A percentile compares a stretch with the other conserved stretches of the same genome.
Evolutionary conservation across 2,888 invertebrate species (phyloP).

Genomic region (Epinotia bilunana): DNA sequence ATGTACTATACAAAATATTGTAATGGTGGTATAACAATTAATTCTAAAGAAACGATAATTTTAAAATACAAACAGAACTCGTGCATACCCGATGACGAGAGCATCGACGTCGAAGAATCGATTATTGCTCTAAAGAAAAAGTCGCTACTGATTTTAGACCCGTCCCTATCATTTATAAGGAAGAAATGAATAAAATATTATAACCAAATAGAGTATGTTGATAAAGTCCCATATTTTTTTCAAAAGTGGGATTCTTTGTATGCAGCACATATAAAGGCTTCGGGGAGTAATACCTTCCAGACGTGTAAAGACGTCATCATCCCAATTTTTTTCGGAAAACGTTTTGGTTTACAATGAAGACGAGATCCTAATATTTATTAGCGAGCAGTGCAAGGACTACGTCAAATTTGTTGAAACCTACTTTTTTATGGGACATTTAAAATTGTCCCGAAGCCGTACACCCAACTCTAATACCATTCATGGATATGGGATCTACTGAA

Average conservation of each 20-base stretch:
- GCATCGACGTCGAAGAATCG: conserved; percentile 6
- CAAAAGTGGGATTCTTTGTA: conserved; percentile 1
- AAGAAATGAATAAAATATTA: conserved; percentile 1
- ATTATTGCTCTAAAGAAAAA: conserved; percentile 10
- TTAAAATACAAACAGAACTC: not conserved
- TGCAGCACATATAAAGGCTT: conserved; percentile 3
- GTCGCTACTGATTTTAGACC: conserved; percentile 14
- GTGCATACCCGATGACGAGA: not conserved
- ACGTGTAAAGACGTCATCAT: conserved; percentile 10
- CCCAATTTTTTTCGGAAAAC: conserved; percentile 4
- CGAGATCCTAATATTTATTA: conserved; percentile 2
- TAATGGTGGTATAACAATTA: not conserved
- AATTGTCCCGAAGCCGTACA: conserved; percentile 6
- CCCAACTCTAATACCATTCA: conserved; percentile 8
- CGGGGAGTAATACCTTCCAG: conserved; percentile 15
- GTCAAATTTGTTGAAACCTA: too few relatives aligned
- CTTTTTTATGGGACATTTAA: conserved; percentile 1
- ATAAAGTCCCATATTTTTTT: not conserved
- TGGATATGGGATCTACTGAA: conserved; percentile 6
- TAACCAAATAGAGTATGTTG: not conserved
- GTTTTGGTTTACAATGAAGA: conserved; percentile 4
- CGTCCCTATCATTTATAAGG: conserved; percentile 5
- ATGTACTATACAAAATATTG: conserved; percentile 2
- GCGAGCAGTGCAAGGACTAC: conserved; percentile 4
- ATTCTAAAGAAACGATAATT: not conserved